Percentiles rank a stretch among this genome's conserved stretches.
Conservation (phyloP, 2,113 vertebrate species). For the Hydrolagus affinis region DNA sequence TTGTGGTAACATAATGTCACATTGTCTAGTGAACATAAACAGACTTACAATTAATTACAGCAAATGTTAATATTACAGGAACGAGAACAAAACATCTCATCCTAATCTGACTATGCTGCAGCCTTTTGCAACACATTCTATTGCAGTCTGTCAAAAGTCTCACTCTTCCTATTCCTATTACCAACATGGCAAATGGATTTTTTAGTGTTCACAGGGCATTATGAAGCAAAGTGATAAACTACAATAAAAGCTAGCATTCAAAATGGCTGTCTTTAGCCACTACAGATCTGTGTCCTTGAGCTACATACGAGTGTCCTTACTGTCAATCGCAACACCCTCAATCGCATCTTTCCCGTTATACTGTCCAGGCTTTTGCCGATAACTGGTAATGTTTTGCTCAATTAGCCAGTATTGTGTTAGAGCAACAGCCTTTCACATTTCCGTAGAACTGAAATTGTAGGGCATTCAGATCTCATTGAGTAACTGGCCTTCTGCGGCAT, state of each 20-base stretch:
- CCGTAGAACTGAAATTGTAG: too few species aligned
- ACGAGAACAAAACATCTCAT: slow-evolving; percentile 14
- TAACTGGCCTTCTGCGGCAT: too few species aligned
- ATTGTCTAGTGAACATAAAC: too few species aligned
- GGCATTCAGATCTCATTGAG: too few species aligned
- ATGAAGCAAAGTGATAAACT: background rate
- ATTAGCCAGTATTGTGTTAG: too few species aligned
- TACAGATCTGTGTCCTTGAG: too few species aligned
- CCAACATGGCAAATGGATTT: slow-evolving; percentile 1
- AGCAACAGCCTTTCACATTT: too few species aligned
- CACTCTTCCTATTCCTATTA: background rate
- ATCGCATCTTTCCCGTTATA: too few species aligned
- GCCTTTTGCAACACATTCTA: background rate
- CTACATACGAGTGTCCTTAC: background rate
- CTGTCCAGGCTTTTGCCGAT: too few species aligned
- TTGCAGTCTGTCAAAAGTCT: background rate
- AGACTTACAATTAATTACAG: slow-evolving; percentile 17
- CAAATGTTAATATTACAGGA: slow-evolving; percentile 25
- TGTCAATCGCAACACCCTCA: too few species aligned
- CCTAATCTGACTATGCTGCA: background rate
- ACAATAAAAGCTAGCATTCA: slow-evolving; percentile 19
- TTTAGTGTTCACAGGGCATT: slow-evolving; percentile 11
- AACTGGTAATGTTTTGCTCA: too few species aligned
- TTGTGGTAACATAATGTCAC: too few species aligned
- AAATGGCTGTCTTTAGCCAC: slow-evolving; percentile 3